These are phyloP conservation scores for Lordiphosa collinella DNA, from an alignment of 1,140 invertebrate species.

Conservation along the genomic window DNA sequence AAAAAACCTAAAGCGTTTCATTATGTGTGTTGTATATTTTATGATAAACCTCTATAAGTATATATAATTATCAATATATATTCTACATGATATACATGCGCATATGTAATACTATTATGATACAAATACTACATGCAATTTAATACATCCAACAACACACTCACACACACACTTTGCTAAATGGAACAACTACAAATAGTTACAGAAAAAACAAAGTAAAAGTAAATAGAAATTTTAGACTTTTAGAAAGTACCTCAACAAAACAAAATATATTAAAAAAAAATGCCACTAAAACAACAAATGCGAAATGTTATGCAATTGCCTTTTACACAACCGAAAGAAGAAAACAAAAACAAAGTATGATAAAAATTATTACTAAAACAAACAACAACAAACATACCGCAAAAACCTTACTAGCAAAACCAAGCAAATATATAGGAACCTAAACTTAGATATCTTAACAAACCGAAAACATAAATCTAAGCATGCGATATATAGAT, in stretches of 20 bases:
- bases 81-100: slow-evolving; percentile 30
- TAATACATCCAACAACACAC: slow-evolving; percentile 16
- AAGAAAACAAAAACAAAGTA: slow-evolving; percentile 27
- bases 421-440: slow-evolving; percentile 56
- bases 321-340: slow-evolving; percentile 54
- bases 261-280: slow-evolving; percentile 10
- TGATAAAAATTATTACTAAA: slow-evolving; percentile 1
- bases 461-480: slow-evolving; percentile 39
- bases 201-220: slow-evolving; percentile 27
- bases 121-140: slow-evolving; percentile 5
- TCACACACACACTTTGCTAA: slow-evolving; percentile 7
- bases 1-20: slow-evolving; percentile 64
- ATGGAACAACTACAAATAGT: slow-evolving; percentile 40
- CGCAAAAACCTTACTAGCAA: slow-evolving; percentile 74
- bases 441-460: slow-evolving; percentile 26
- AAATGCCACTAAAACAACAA: slow-evolving; percentile 14
- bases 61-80: slow-evolving; percentile 26
- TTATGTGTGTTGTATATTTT: slow-evolving; percentile 70
- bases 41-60: slow-evolving; percentile 52
- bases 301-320: slow-evolving; percentile 52
- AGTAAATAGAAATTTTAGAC: slow-evolving; percentile 52
- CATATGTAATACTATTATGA: slow-evolving; percentile 48
- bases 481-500: slow-evolving; percentile 52
- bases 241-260: slow-evolving; percentile 68
- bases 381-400: slow-evolving; percentile 33